Conservation (phyloP, 2,888 invertebrate species). For the Andrena fulva region DNA sequence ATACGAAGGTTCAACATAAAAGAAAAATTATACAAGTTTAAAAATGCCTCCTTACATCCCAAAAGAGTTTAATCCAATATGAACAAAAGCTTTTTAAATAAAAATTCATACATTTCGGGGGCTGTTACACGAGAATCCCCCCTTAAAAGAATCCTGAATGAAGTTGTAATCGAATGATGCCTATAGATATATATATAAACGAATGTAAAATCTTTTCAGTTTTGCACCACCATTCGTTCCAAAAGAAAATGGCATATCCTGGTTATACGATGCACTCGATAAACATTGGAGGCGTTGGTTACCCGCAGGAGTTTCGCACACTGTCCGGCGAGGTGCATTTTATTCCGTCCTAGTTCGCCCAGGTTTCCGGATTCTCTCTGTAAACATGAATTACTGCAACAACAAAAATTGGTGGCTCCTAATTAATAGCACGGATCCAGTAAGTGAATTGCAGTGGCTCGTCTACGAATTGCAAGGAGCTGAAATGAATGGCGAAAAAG, state of each 20-base stretch:
- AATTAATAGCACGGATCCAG: conserved; percentile 98
- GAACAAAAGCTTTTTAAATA: too few species aligned
- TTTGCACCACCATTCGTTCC: conserved; percentile 95
- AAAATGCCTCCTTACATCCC: too few species aligned
- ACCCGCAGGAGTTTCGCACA: conserved; percentile 94
- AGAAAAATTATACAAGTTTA: too few species aligned
- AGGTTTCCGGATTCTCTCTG: conserved; percentile 95
- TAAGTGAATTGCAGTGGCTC: conserved; percentile 97
- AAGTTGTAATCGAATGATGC: too few species aligned
- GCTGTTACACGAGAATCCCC: too few species aligned
- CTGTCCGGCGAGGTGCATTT: conserved; percentile 94
- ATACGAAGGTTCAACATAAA: too few species aligned
- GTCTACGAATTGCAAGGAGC: conserved; percentile 97
- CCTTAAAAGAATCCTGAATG: too few species aligned
- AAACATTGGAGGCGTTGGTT: conserved; percentile 97
- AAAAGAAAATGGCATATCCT: conserved; percentile 93
- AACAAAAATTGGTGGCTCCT: conserved; percentile 98
- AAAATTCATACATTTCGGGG: too few species aligned
- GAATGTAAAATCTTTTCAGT: conserved; percentile 85
- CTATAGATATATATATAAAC: too few species aligned
- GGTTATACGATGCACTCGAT: conserved; percentile 96
- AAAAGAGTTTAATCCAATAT: too few species aligned
- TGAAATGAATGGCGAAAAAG: conserved; percentile 97
- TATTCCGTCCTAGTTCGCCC: conserved; percentile 96
- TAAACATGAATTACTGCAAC: conserved; percentile 99